These are phyloP conservation scores for Raja brachyura DNA, from an alignment of 2,113 vertebrate genomes.

Conservation along the genomic window DNA sequence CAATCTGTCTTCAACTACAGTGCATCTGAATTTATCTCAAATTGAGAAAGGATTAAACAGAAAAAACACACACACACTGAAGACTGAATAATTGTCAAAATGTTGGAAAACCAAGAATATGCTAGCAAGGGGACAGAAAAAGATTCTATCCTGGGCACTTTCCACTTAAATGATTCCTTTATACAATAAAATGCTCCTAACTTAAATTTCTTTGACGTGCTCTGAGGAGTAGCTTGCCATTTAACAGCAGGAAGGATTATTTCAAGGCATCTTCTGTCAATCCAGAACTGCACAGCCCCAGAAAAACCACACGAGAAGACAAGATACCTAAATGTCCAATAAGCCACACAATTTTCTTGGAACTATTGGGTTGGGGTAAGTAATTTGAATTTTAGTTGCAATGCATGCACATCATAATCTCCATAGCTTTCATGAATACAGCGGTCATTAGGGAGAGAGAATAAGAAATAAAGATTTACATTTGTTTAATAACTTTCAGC, in stretches of 20 bases:
- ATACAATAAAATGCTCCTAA: background rate
- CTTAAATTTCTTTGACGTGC: background rate
- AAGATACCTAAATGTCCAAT: background rate
- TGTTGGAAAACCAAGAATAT: background rate
- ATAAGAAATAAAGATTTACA: background rate
- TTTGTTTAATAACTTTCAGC: background rate
- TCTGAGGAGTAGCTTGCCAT: background rate
- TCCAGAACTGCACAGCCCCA: background rate
- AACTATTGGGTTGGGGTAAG: background rate
- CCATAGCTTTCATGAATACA: background rate
- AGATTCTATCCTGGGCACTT: background rate
- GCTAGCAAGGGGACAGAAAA: background rate
- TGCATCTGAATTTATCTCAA: background rate
- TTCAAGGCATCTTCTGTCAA: background rate
- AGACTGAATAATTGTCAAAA: background rate
- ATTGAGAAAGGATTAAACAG: background rate
- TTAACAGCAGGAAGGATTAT: background rate
- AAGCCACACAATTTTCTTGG: background rate
- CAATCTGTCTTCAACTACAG: background rate
- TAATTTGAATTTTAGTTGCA: background rate
- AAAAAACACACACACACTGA: background rate
- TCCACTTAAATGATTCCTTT: background rate
- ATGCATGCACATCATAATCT: background rate
- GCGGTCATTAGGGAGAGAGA: background rate
- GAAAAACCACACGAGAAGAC: background rate